Evolutionary conservation across 2,113 vertebrate species (phyloP).

Genomic region (Nyctereutes procyonoides): DNA sequence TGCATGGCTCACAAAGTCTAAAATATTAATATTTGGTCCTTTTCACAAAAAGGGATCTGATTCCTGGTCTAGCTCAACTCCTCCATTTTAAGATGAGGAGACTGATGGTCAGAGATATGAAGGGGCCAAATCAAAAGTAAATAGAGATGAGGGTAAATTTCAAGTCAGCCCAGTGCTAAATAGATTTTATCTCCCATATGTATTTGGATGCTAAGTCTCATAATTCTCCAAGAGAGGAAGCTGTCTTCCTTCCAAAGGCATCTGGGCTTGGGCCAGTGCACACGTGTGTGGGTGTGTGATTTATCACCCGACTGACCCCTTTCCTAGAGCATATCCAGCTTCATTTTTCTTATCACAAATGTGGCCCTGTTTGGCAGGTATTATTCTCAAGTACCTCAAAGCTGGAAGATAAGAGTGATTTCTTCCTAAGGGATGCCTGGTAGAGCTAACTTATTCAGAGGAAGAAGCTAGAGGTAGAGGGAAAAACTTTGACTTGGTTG

Average conservation of each 20-base stretch:
- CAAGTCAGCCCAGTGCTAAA: not conserved
- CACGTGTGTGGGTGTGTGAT: rapidly evolving
- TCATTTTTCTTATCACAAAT: not conserved
- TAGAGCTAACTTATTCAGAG: not conserved
- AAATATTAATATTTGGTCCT: not conserved
- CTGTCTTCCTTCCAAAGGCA: not conserved
- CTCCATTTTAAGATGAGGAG: not conserved
- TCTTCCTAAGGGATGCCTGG: not conserved
- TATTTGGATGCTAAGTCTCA: not conserved
- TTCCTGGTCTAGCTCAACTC: not conserved
- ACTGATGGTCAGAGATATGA: not conserved
- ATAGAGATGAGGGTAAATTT: not conserved
- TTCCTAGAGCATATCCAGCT: not conserved
- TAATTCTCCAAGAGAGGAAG: not conserved
- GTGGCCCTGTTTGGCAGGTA: not conserved
- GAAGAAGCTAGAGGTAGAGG: not conserved
- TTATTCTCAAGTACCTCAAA: not conserved
- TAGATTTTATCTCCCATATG: not conserved
- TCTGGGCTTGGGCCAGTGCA: not conserved
- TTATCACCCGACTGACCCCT: too few species aligned
- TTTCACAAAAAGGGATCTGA: not conserved
- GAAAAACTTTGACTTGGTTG: not conserved
- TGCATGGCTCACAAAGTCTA: not conserved
- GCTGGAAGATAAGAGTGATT: not conserved
- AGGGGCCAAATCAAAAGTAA: not conserved